Base-by-base conservation (phyloP, 2,797 vertebrate genomes). In the Sylvia borin region DNA sequence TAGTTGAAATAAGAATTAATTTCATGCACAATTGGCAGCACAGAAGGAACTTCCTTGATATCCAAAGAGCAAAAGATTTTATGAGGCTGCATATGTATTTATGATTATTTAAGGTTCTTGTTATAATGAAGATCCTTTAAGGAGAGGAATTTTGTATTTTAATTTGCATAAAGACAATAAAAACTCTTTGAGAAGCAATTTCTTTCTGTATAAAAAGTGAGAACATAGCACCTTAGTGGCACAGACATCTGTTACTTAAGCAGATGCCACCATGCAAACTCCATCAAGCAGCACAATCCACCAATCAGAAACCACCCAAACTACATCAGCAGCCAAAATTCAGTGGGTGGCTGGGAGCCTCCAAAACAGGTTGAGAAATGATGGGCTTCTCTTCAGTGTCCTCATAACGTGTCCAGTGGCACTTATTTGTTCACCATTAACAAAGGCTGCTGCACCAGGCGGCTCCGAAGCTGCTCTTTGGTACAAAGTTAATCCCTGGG, bases 111-210 rank as follows among this genome's bases (percentile, higher is more conserved):
- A 97, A 96, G 92, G 95, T 96, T 96, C 96, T 93, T 81, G 93
- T 96, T 91, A 96, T 96, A 93, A 97, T 94, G 94, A 97, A 80
- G 92, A 96, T 91, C 74, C 93, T 98, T 97, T 97, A 98, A 97
- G 95, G 95, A 97, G 92, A 95, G 88, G 86, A 96, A 80, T 94
- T 95, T 96, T 91, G 78, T 96, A 93, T 97, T 97, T 97, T 95
- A 91, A 98, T 98, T 98, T 98, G 97, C 97, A 98, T 98, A 97
- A 98, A 98, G 92, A 97, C 96, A 98, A 97, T 98, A 97, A 98
- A 97, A 98, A 97, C 81, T 97, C 97, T 97, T 97, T 88, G 94
- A 97, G 90, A 95, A 97, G 97, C 92, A 96, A 97, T 98, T 98
- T 97, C 92, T 92, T 87, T 83, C 90, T 93, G 77, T 97, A 98